Evolutionary conservation across 2,888 invertebrate genomes (phyloP), one percentile per base, ranked within the genome.

Genomic region (Brachynemurus nebulosus): DNA sequence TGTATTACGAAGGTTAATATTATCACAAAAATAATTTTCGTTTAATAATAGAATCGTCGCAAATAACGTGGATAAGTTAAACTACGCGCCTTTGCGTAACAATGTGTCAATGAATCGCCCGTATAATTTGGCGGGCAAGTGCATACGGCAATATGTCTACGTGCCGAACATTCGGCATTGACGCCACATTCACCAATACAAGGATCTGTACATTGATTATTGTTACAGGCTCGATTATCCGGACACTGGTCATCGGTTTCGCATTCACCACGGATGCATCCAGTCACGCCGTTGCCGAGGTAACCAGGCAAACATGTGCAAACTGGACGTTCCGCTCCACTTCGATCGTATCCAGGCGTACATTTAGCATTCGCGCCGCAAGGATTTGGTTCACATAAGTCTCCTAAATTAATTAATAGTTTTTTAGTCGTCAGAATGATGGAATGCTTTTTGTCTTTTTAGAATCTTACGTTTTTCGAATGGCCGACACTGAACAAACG

Each of bases 381-480:
- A n/a, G 88, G 89, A 66, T 88, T 89, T 1, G 88, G 89, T 51
- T 77, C 74, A 59, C 89, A 89, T 3, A 89, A 71, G 57, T 90
- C 89, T 58, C 74, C 88, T 85, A 54, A 3, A 59, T 56, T 25
- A 40, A 23, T 17, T 16, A n/a, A n/a, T n/a, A n/a, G n/a, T 25
- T 25, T 25, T 25, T 8, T 25, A 8, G 27, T 35, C 3, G 3
- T 9, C 35, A 11, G 16, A 35, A 37, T 17, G 18, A 3, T 8
- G 8, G 9, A 25, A 25, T 25, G 9, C 27, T 25, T 9, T 18
- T 18, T 16, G 35, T 18, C 4, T 36, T 3, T 38, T 12, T 36
- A 42, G 34, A 4, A 35, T 35, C 69, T 72, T 62, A 85, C 85
- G 71, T 56, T 81, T 79, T 61, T 79, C 80, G 57, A 86, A 88